These are phyloP conservation scores for Nemopilema nomurai DNA, from an alignment of 30 jellyfish, hydroid and myxozoan species.

Conservation along the genomic window DNA sequence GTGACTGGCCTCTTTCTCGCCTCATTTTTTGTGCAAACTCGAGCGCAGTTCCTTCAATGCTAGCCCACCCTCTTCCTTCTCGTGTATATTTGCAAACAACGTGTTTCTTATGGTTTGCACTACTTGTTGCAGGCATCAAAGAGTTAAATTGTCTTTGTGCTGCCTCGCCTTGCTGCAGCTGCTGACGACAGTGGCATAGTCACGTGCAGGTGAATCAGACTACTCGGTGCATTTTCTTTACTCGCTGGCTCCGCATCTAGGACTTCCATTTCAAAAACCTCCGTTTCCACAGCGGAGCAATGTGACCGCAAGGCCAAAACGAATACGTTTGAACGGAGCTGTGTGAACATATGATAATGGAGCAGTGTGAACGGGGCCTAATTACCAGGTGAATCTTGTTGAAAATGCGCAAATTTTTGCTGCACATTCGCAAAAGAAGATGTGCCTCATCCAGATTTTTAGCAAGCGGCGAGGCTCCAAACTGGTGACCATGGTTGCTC, in stretches of 20 bases:
- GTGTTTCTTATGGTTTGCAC: conserved; percentile 28
- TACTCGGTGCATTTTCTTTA: conserved; percentile 30
- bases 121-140: conserved; percentile 24
- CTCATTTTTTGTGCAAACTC: conserved; percentile 32
- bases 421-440: conserved; percentile 44
- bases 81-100: conserved; percentile 27
- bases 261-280: too few relatives aligned
- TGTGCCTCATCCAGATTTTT: conserved; percentile 42
- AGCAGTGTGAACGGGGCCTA: too few relatives aligned
- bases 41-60: conserved; percentile 19
- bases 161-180: conserved; percentile 27
- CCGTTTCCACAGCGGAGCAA: too few relatives aligned
- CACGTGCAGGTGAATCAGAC: conserved; percentile 25
- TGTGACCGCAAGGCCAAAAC: too few relatives aligned
- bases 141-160: conserved; percentile 39
- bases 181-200: conserved; percentile 42
- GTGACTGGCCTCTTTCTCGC: too few relatives aligned
- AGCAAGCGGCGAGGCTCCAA: conserved; percentile 8
- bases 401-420: conserved; percentile 2
- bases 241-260: conserved; percentile 32
- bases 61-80: conserved; percentile 31
- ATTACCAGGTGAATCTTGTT: conserved; percentile 26
- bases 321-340: too few relatives aligned
- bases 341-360: too few relatives aligned
- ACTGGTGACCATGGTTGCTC: conserved; percentile 11